phyloP scores from a whole-genome alignment of 2,113 vertebrate species.

The Proterorhinus semilunaris region DNA sequence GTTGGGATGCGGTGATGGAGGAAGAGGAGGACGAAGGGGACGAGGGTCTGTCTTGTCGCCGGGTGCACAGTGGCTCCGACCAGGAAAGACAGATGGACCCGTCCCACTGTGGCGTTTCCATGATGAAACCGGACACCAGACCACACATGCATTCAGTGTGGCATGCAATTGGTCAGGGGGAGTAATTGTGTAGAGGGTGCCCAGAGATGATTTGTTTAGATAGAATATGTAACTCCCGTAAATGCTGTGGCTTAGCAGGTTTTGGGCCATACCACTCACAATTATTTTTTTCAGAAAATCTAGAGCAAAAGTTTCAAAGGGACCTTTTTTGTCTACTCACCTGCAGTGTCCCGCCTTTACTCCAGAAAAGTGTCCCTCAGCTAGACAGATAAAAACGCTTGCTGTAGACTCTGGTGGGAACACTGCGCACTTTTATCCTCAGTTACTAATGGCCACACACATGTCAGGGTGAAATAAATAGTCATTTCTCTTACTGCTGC shows the following conservation, averaged over 20 bases:
- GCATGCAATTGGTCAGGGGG: background rate
- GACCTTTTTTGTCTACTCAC: background rate
- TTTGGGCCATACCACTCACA: no score
- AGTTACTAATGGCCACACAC: conserved; percentile 9
- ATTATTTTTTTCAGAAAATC: no score
- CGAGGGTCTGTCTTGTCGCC: conserved; percentile 21
- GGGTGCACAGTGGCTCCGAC: conserved; percentile 7
- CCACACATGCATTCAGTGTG: background rate
- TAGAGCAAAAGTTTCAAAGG: no score
- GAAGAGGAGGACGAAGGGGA: conserved; percentile 13
- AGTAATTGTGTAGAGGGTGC: background rate
- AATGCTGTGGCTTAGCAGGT: no score
- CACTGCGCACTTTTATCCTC: background rate
- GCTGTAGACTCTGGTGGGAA: no score
- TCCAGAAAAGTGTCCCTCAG: background rate
- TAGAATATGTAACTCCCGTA: no score
- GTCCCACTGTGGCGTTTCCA: conserved; percentile 16
- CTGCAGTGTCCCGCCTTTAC: background rate
- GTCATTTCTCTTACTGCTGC: conserved; percentile 17
- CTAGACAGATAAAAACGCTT: background rate
- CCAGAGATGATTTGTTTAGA: no score
- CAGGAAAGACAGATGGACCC: conserved; percentile 37
- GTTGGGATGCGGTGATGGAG: conserved; percentile 39
- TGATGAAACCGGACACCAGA: background rate
- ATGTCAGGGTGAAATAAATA: conserved; percentile 8